A percentile compares a stretch with the other conserved stretches of the same genome.
phyloP scores from a whole-genome alignment of 2,888 invertebrate genomes.

The Lucinisca nassula region DNA sequence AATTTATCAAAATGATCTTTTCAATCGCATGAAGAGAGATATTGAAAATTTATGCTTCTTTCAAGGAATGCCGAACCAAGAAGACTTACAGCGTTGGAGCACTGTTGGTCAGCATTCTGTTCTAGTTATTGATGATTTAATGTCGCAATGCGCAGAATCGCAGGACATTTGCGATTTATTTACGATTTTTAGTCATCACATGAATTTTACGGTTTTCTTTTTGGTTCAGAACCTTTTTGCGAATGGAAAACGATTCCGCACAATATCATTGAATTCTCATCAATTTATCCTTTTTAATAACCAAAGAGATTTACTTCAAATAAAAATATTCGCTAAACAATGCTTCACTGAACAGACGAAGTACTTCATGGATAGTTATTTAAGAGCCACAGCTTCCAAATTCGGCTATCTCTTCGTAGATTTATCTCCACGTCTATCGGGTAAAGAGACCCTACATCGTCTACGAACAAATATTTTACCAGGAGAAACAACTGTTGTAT shows the following conservation, averaged over 20 bases:
- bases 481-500: slow-evolving; percentile 5
- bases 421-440: too few species aligned
- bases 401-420: slow-evolving; percentile 17
- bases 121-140: neutral
- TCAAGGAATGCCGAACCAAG: neutral
- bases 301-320: slow-evolving; percentile 14
- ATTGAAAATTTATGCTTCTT: neutral
- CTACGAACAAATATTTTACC: slow-evolving; percentile 19
- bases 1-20: slow-evolving; percentile 18
- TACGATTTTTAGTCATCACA: too few species aligned
- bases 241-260: too few species aligned
- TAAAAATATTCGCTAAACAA: too few species aligned
- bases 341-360: too few species aligned
- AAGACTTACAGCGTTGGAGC: neutral
- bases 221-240: too few species aligned
- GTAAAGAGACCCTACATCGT: neutral
- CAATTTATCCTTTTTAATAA: slow-evolving; percentile 38
- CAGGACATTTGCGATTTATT: slow-evolving; percentile 9
- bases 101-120: neutral
- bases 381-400: neutral
- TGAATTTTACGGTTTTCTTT: slow-evolving; percentile 17
- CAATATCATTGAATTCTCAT: slow-evolving; percentile 32
- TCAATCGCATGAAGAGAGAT: slow-evolving; percentile 7
- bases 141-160: neutral
- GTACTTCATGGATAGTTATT: too few species aligned